Evolutionary conservation across 2,797 vertebrate species (phyloP), one percentile per base, ranked within the genome.

Genomic region (Sebastolobus alascanus): DNA sequence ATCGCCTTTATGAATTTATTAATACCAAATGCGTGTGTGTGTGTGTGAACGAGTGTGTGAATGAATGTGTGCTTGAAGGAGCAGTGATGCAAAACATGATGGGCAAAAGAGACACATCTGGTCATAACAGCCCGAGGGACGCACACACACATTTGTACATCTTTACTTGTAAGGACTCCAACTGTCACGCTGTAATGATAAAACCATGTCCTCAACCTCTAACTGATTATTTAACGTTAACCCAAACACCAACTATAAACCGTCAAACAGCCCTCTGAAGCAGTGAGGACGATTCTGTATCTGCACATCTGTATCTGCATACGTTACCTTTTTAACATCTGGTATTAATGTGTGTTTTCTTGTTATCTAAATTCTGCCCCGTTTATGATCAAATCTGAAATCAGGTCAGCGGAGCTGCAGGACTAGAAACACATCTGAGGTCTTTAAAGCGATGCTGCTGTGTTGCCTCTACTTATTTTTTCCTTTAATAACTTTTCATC

Each of bases 71-170:
- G 80, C 37, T 25, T 59, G 72, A 86, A 84, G 29, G 58, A 82
- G 79, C 87, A 87, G 74, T 60, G 75, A 50, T 80, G 86, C 86
- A 82, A 77, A 86, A 68, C 63, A 50, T 73, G 35, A 85, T 69
- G 67, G 50, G 77, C 33, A 68, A 77, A 84, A 66, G 76, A 69
- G 81, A 85, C 88, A 89, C 89, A 92, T 92, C 87, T 91, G 91
- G 84, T 83, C 82, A 40, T 22, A 46, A 75, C 80, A 73, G 80
- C 91, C 77, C 20, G 12, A 56, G 77, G 85, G 75, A 84, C 6
- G 37, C 55, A 11, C 13, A 60, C 22, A 11, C 33, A 58, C 35
- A 20, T 59, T 5, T 18, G 16, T 59, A 14, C 33, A 35, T 11
- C 2, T 33, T n/a, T 5, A 11, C 20, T 31, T 29, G 55, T 56